Conservation (phyloP, 2,113 vertebrate genomes). For the Dolichotis patagonum region DNA sequence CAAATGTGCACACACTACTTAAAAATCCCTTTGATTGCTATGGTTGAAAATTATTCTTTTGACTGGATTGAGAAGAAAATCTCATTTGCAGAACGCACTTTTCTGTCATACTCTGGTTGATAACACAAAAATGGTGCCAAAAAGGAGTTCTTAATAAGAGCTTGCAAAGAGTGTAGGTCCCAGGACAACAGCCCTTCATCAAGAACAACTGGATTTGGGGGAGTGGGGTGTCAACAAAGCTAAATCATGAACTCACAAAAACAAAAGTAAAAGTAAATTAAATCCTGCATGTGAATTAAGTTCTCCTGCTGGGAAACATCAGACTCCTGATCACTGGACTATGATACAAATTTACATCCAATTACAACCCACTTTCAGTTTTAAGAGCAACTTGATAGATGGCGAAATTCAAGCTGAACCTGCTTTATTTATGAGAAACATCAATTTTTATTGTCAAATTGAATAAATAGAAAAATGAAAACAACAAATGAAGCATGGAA, state of each 20-base stretch:
- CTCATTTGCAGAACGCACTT: neutral
- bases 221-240: neutral
- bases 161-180: neutral
- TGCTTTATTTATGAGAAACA: neutral
- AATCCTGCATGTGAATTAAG: neutral
- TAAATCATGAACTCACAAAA: neutral
- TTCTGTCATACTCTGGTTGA: neutral
- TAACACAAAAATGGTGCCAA: neutral
- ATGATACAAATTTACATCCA: neutral
- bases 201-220: neutral
- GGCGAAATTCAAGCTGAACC: neutral
- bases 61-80: neutral
- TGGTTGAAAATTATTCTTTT: neutral
- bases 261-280: neutral
- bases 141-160: neutral
- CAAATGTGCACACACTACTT: neutral
- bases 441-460: neutral
- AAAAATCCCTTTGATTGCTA: neutral
- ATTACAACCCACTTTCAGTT: neutral
- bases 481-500: neutral
- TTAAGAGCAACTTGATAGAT: neutral
- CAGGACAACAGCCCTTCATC: neutral
- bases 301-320: neutral
- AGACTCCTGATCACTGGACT: neutral
- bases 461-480: slow-evolving; percentile 6